Evolutionary conservation across 2,113 vertebrate genomes (phyloP).

Genomic region (Charina bottae): DNA sequence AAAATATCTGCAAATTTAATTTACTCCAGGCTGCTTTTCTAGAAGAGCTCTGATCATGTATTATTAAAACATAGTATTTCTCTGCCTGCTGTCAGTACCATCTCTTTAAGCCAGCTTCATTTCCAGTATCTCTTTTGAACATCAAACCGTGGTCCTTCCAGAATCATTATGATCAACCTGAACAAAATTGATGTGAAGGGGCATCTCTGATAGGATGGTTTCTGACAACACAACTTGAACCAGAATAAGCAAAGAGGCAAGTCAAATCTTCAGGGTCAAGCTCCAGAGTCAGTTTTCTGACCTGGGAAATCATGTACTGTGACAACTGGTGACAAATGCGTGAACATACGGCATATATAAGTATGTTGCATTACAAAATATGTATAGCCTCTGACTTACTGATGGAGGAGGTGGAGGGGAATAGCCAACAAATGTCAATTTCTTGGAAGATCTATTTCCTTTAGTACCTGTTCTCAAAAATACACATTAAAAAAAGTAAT

Average conservation of each 20-base stretch:
- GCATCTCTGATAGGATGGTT: conserved; percentile 74
- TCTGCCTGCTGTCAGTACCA: conserved; percentile 73
- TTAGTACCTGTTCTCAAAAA: conserved; percentile 6
- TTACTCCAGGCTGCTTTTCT: not conserved
- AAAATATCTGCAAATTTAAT: conserved; percentile 4
- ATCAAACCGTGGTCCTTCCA: conserved; percentile 75
- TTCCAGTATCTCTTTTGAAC: conserved; percentile 69
- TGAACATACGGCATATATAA: conserved; percentile 63
- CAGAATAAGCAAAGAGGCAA: conserved; percentile 76
- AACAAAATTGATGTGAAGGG: conserved; percentile 76
- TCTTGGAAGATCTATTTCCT: not conserved
- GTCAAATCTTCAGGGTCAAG: conserved; percentile 77
- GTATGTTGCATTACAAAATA: conserved; percentile 60
- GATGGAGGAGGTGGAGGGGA: conserved; percentile 13
- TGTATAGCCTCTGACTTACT: conserved; percentile 31
- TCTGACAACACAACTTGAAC: conserved; percentile 78
- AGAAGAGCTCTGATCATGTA: not conserved
- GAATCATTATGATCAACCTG: conserved; percentile 71
- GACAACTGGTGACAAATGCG: conserved; percentile 68
- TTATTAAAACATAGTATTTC: not conserved
- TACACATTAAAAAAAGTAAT: not conserved
- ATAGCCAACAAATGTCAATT: not conserved
- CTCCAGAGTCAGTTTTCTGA: conserved; percentile 70
- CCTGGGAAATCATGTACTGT: conserved; percentile 71
- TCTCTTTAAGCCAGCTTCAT: conserved; percentile 67